Conservation (phyloP, 2,113 vertebrate genomes). For the Centrocercus urophasianus region DNA sequence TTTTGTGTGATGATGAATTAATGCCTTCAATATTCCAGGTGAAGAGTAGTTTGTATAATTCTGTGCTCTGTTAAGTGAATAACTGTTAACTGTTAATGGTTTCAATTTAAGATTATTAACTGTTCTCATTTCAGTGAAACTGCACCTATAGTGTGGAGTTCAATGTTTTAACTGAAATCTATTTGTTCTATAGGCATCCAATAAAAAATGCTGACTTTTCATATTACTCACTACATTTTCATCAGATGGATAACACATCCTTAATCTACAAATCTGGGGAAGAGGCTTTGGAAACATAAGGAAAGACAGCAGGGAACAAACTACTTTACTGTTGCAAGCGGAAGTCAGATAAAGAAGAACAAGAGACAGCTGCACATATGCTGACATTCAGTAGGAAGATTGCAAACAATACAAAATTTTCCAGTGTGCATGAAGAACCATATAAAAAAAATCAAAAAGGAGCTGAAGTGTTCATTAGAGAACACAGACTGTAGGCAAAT, state of each 20-base stretch:
- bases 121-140: neutral
- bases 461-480: neutral
- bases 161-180: neutral
- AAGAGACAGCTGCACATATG: neutral
- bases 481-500: neutral
- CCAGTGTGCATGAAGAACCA: neutral
- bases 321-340: neutral
- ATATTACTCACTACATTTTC: neutral
- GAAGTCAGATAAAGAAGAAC: neutral
- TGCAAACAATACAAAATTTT: neutral
- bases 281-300: neutral
- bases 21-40: neutral
- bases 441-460: neutral
- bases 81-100: neutral
- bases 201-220: neutral
- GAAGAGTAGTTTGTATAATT: neutral
- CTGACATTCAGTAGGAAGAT: neutral
- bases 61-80: fast-evolving
- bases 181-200: neutral
- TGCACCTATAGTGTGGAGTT: neutral
- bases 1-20: neutral
- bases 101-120: neutral
- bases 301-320: neutral
- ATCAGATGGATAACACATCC: neutral
- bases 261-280: neutral